These are phyloP conservation scores for Chloropsis cyanopogon DNA, from an alignment of 2,113 vertebrate genomes.

Conservation along the genomic window DNA sequence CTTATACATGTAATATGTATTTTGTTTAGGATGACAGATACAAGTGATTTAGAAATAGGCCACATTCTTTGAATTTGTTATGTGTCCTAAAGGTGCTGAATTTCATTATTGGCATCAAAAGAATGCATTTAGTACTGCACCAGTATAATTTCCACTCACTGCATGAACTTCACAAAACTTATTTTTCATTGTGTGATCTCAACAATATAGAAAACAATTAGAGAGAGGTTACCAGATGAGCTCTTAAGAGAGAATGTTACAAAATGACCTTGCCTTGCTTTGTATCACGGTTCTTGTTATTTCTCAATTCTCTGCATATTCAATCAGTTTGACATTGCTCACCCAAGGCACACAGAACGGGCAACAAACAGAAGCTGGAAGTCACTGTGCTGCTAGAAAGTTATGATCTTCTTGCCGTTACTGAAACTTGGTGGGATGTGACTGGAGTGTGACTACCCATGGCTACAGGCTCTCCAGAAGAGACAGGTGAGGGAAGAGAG, in stretches of 20 bases:
- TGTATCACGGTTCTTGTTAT: background rate
- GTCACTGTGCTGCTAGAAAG: background rate
- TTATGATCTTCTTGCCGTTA: background rate
- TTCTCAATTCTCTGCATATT: background rate
- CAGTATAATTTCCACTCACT: background rate
- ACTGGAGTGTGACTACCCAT: accelerated
- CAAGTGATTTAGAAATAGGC: conserved; percentile 26
- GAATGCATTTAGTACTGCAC: background rate
- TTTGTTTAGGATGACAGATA: conserved; percentile 59
- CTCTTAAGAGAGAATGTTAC: background rate
- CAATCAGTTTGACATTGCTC: background rate
- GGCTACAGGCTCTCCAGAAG: background rate
- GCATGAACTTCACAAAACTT: background rate
- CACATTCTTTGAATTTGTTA: conserved; percentile 28
- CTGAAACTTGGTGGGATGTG: background rate
- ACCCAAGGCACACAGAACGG: background rate
- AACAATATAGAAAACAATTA: background rate
- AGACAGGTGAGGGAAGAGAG: background rate
- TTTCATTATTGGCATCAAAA: background rate
- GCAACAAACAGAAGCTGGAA: background rate
- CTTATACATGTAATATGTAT: conserved; percentile 8
- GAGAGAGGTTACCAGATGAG: background rate
- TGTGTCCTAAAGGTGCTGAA: background rate
- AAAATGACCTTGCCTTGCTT: background rate
- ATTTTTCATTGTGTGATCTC: background rate